These are phyloP conservation scores for Sphinx pinastri DNA, from an alignment of 2,888 invertebrate genomes.

Conservation along the genomic window DNA sequence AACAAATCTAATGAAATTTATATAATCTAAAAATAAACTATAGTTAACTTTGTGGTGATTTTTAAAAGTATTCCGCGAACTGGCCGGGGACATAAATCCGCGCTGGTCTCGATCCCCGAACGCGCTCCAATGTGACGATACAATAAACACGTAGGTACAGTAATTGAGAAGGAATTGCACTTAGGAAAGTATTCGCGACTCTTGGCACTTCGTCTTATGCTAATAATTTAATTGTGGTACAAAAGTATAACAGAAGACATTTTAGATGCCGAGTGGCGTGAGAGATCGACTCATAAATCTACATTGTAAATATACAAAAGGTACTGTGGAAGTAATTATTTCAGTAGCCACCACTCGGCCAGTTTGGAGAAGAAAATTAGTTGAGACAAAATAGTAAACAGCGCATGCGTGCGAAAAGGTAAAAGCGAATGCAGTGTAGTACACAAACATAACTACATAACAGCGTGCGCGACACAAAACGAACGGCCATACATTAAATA, in stretches of 20 bases:
- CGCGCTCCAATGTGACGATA: constrained; percentile 17
- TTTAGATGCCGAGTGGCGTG: not conserved
- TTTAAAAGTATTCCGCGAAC: constrained; percentile 55
- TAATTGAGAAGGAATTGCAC: constrained; percentile 78
- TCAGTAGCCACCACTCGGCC: constrained; percentile 9
- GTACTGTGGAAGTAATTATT: constrained; percentile 5
- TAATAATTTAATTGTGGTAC: constrained; percentile 47
- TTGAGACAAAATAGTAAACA: not conserved
- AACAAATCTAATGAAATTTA: not conserved
- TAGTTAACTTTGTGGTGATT: not conserved
- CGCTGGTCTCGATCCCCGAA: not conserved
- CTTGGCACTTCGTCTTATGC: constrained; percentile 81
- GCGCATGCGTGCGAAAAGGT: constrained; percentile 5
- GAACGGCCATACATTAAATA: constrained; percentile 56
- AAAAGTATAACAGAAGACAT: constrained; percentile 15
- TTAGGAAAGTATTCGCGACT: constrained; percentile 70
- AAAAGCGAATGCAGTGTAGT: constrained; percentile 32
- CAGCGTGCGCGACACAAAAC: constrained; percentile 38
- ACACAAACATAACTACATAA: constrained; percentile 24
- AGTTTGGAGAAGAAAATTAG: not conserved
- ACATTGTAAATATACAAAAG: not conserved
- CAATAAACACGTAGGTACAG: constrained; percentile 48
- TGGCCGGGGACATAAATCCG: constrained; percentile 53
- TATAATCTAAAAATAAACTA: not conserved
- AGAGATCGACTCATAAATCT: not conserved